Conservation (phyloP, 2,113 vertebrate species). For the Ivindomyrus marchei region DNA sequence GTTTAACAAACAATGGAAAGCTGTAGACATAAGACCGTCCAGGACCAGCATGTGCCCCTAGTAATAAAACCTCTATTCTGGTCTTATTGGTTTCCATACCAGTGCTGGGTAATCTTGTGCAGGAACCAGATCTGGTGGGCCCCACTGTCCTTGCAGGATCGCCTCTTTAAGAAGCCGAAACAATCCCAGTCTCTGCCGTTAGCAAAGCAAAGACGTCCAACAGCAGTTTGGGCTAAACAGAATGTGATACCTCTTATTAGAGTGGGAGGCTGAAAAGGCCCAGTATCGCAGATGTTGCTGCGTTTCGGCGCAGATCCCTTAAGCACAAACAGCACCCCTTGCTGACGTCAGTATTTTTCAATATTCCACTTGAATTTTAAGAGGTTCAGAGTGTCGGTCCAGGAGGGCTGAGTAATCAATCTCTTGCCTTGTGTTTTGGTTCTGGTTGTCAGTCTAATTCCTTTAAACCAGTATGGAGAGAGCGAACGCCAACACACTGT, state of each 20-base stretch:
- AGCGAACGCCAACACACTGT: constrained; percentile 31
- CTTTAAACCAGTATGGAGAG: constrained; percentile 19
- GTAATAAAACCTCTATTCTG: neutral
- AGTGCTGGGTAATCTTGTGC: neutral
- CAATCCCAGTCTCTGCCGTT: neutral
- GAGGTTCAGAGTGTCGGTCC: neutral
- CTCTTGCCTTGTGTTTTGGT: constrained; percentile 16
- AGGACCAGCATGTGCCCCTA: neutral
- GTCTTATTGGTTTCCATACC: neutral
- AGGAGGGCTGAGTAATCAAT: constrained; percentile 34
- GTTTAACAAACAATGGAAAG: neutral
- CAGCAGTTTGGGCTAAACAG: constrained; percentile 1
- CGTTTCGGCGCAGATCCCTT: neutral
- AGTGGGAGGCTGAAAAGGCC: neutral
- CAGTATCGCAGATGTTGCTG: neutral
- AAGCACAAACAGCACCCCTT: neutral
- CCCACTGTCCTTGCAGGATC: neutral
- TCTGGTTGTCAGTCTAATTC: constrained; percentile 28
- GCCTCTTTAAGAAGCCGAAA: neutral
- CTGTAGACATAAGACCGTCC: neutral
- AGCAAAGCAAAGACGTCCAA: neutral
- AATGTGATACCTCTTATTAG: neutral
- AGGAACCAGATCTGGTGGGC: neutral
- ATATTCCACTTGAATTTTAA: constrained; percentile 9
- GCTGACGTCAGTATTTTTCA: constrained; percentile 19